These are phyloP conservation scores for Heterodera schachtii DNA, from an alignment of 1,140 invertebrate species.

Conservation along the genomic window DNA sequence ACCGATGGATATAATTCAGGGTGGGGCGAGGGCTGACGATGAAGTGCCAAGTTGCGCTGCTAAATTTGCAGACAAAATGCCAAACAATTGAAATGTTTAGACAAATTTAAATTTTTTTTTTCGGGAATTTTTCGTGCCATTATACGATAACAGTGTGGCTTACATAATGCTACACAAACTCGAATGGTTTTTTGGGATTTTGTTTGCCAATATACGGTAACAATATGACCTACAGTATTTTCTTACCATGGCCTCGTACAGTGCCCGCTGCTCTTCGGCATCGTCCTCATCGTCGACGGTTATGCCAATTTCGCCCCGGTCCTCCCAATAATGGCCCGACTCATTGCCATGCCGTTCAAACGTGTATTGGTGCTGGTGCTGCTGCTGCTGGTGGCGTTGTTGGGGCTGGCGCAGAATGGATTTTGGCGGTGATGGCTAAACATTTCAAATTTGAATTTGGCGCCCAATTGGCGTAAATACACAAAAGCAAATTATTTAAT, in stretches of 20 bases:
- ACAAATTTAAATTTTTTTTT: conserved; percentile 34
- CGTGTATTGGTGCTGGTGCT: conserved; percentile 10
- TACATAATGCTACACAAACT: too few relatives aligned
- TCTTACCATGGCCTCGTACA: conserved; percentile 22
- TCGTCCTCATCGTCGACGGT: not conserved
- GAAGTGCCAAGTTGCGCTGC: conserved; percentile 57
- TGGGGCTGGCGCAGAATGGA: not conserved
- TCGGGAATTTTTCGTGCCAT: too few relatives aligned
- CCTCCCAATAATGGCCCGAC: conserved; percentile 9
- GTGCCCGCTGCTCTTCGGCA: not conserved
- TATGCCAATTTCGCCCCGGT: conserved; percentile 12
- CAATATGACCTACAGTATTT: not conserved
- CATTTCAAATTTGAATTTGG: not conserved
- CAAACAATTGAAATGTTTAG: too few relatives aligned
- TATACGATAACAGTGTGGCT: too few relatives aligned
- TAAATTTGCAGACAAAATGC: not conserved
- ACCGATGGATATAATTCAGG: conserved; percentile 36
- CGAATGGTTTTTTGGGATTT: too few relatives aligned
- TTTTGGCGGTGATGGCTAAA: conserved; percentile 4
- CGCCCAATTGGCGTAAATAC: not conserved
- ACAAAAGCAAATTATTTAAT: not conserved
- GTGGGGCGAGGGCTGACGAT: conserved; percentile 34
- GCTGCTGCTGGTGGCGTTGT: not conserved
- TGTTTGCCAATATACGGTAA: too few relatives aligned
- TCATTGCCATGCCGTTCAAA: not conserved